These are phyloP conservation scores for Syrista parreyssii DNA, from an alignment of 2,888 invertebrate genomes.

Conservation along the genomic window DNA sequence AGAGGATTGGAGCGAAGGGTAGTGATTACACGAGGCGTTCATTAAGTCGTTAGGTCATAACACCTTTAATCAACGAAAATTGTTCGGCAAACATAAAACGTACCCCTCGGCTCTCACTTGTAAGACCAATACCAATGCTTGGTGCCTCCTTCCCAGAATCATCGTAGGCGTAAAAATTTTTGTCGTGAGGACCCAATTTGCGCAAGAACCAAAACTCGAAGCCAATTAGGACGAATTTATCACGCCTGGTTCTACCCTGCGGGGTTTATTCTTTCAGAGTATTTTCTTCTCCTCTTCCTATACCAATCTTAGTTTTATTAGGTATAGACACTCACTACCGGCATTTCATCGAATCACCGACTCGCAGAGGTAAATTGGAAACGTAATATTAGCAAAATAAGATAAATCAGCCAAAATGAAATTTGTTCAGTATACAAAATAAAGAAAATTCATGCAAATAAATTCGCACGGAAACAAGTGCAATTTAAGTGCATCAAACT, in stretches of 20 bases:
- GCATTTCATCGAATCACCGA: background rate
- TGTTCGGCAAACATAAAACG: slow-evolving; percentile 33
- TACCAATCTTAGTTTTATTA: background rate
- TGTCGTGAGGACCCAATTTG: background rate
- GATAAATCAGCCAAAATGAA: background rate
- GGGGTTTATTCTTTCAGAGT: background rate
- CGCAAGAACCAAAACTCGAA: background rate
- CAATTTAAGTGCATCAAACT: background rate
- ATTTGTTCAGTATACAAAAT: background rate
- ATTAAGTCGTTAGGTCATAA: slow-evolving; percentile 34
- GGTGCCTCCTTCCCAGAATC: background rate
- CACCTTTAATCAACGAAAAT: slow-evolving; percentile 32
- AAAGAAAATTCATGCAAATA: background rate
- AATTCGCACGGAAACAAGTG: background rate
- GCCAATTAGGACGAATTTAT: background rate
- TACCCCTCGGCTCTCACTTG: background rate
- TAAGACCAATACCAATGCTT: background rate
- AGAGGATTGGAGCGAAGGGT: background rate
- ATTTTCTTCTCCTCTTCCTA: background rate
- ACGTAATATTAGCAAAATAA: background rate
- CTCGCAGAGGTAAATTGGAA: background rate
- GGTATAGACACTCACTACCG: background rate
- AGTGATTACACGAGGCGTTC: slow-evolving; percentile 20
- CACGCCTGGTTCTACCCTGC: background rate
- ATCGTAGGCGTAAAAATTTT: background rate